These are phyloP conservation scores for Cydia fagiglandana DNA, from an alignment of 1,140 invertebrate genomes.

Conservation along the genomic window DNA sequence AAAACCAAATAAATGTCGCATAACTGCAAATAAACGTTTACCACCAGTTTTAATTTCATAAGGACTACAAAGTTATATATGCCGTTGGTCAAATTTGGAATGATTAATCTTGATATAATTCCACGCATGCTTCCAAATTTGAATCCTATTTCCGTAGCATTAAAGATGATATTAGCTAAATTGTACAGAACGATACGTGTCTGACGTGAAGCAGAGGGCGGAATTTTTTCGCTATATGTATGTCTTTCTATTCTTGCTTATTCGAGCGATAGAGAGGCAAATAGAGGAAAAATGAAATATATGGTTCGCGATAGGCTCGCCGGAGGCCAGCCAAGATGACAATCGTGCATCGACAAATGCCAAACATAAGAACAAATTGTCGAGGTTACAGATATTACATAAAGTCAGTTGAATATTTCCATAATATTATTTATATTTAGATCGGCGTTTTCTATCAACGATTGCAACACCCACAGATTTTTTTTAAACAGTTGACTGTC, in stretches of 20 bases:
- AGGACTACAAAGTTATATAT: neutral
- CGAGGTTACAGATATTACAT: too few species aligned
- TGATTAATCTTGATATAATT: neutral
- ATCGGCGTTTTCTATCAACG: too few species aligned
- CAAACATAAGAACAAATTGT: too few species aligned
- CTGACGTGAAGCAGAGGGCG: too few species aligned
- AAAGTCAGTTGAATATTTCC: too few species aligned
- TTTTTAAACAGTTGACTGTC: neutral
- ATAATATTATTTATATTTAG: too few species aligned
- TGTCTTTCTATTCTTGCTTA: neutral
- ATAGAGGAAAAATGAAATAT: neutral
- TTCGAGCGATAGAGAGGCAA: neutral
- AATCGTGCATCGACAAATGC: too few species aligned
- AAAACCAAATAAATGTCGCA: slow-evolving; percentile 13
- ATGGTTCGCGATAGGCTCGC: too few species aligned
- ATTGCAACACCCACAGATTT: neutral
- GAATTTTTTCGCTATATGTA: too few species aligned
- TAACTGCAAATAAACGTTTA: slow-evolving; percentile 1
- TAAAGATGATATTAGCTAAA: neutral
- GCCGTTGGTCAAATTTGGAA: neutral
- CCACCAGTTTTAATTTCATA: neutral
- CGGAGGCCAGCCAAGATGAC: too few species aligned
- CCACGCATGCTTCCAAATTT: neutral
- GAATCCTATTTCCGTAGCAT: neutral
- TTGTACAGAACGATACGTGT: neutral